A percentile compares a stretch with the other conserved stretches of the same genome.
phyloP scores from a whole-genome alignment of 1,140 invertebrate species.

The Zaprionus lachaisei region DNA sequence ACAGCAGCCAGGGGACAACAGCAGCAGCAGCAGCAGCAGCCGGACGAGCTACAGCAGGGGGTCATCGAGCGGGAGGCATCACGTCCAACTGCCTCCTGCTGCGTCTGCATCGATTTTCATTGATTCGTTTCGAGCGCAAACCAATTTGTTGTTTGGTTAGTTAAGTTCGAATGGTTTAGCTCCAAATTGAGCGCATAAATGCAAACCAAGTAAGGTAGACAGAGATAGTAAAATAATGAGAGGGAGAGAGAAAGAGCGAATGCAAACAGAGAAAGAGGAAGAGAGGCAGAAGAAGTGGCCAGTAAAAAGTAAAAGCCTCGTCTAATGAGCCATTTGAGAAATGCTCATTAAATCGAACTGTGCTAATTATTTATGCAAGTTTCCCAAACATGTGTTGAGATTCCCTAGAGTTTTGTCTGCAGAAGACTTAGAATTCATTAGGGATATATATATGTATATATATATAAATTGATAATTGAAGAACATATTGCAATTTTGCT shows the following conservation, averaged over 20 bases:
- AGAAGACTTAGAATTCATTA: not conserved
- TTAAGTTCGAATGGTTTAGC: conserved; percentile 48
- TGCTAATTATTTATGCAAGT: conserved; percentile 29
- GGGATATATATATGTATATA: too few relatives aligned
- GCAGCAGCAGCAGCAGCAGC: too few relatives aligned
- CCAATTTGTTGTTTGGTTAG: conserved; percentile 75
- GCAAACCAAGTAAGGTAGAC: conserved; percentile 24
- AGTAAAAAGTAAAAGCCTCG: not conserved
- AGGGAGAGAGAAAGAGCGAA: not conserved
- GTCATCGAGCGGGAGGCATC: not conserved
- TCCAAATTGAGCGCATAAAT: conserved; percentile 73
- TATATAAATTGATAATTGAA: too few relatives aligned
- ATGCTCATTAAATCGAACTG: conserved; percentile 32
- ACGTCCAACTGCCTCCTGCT: not conserved
- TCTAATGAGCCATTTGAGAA: conserved; percentile 8
- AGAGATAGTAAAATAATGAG: not conserved
- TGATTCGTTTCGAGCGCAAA: conserved; percentile 57
- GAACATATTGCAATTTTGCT: too few relatives aligned
- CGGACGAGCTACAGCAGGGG: not conserved
- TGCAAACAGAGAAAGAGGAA: not conserved
- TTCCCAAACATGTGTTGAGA: not conserved
- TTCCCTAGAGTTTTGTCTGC: not conserved
- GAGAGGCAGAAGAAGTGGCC: not conserved
- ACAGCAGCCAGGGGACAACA: not conserved
- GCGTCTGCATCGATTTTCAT: conserved; percentile 43